These are phyloP conservation scores for Bugulina stolonifera DNA, from an alignment of 2,888 invertebrate genomes.

Conservation along the genomic window DNA sequence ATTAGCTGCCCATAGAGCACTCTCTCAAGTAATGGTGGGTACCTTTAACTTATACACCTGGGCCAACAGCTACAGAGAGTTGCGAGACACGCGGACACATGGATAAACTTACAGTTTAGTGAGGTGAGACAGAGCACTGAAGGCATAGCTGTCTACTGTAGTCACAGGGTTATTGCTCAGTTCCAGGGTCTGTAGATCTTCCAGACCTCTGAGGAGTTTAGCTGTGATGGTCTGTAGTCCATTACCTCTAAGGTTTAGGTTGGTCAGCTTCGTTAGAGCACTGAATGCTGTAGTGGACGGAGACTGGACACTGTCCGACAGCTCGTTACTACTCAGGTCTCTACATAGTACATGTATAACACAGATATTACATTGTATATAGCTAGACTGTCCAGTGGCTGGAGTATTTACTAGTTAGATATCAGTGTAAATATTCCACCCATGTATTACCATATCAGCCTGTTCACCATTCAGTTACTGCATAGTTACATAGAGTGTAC, in stretches of 20 bases:
- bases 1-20: too few relatives aligned
- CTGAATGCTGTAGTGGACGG: slow-evolving; percentile 1
- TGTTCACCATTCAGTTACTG: too few relatives aligned
- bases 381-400: too few relatives aligned
- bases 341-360: too few relatives aligned
- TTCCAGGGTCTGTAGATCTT: background rate
- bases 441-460: too few relatives aligned
- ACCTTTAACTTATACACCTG: too few relatives aligned
- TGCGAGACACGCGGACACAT: too few relatives aligned
- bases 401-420: too few relatives aligned
- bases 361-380: background rate
- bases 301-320: slow-evolving; percentile 16
- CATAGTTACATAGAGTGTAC: too few relatives aligned
- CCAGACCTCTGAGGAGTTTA: slow-evolving; percentile 1
- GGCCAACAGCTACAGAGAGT: too few relatives aligned
- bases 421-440: too few relatives aligned
- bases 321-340: slow-evolving; percentile 13
- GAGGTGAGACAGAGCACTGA: slow-evolving; percentile 4
- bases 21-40: too few relatives aligned
- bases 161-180: slow-evolving; percentile 3
- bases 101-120: slow-evolving; percentile 5
- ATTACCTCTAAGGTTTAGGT: background rate
- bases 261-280: background rate
- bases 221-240: slow-evolving; percentile 7
- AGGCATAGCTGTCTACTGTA: slow-evolving; percentile 18